Evolutionary conservation across 1,140 invertebrate species (phyloP), one percentile per base, ranked within the genome.

Genomic region (Drosophila kepulauana): DNA sequence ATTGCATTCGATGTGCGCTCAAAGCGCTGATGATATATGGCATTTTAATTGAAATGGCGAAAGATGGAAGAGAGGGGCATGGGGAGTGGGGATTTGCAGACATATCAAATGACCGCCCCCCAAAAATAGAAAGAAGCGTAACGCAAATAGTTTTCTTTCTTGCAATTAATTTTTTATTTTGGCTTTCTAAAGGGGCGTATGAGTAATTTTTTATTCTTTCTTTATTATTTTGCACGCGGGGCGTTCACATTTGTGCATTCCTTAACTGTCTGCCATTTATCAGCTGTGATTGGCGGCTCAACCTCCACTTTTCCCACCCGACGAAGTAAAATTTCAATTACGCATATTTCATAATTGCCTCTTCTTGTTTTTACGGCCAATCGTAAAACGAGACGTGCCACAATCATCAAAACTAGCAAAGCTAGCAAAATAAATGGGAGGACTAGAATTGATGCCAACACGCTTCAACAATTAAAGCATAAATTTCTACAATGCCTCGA

Each of bases 41-140:
- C 78, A 81, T 84, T 88, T 88, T 88, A 88, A 88, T 88, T 88
- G 85, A 88, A 88, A 81, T 81, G 78, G 75, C 78, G 86, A 90
- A 75, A 66, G 16, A 25, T 11, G 7, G 15, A 28, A 0, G 16
- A 4, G 28, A 28, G 45, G 1, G 38, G 30, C 3, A 7, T 6
- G 1, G 28, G 33, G 6, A 38, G 6, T 52, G 49, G 25, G 1
- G 61, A 84, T 79, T 71, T 38, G 76, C 76, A 46, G 75, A 75
- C 82, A 76, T 79, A 75, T 87, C 79, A 73, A 73, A 77, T 72
- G 70, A 57, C 81, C 78, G 69, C 69, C 67, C 68, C 52, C 20
- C 20, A 25, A 25, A 25, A 25, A 25, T 25, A 25, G 49, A 61
- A 73, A 52, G 57, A 30, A 63, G 75, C 70, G 41, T 43, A 75